These are phyloP conservation scores for Notolabrus celidotus DNA, from an alignment of 2,797 vertebrate species.

Conservation along the genomic window DNA sequence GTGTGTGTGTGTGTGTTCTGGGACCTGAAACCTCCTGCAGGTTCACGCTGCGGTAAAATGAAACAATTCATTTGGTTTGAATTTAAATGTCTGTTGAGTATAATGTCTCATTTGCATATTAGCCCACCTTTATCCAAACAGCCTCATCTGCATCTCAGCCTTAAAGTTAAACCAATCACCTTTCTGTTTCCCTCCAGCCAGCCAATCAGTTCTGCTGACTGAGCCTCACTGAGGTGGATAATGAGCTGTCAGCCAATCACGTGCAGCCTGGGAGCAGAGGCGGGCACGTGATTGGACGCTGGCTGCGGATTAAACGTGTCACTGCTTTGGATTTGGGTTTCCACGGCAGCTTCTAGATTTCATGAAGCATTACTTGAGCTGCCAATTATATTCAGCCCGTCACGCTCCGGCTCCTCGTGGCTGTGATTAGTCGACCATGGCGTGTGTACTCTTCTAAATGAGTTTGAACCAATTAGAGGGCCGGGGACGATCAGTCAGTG, in stretches of 20 bases:
- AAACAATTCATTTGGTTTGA: slow-evolving; percentile 65
- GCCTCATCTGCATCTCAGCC: slow-evolving; percentile 52
- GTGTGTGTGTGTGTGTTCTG: slow-evolving; percentile 15
- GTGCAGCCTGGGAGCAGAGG: slow-evolving; percentile 3
- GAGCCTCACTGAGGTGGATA: slow-evolving; percentile 55
- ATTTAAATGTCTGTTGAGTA: slow-evolving; percentile 63
- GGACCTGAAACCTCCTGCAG: slow-evolving; percentile 35
- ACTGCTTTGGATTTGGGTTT: slow-evolving; percentile 33
- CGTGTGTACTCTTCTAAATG: neutral
- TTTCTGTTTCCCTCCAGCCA: slow-evolving; percentile 1
- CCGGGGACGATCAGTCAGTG: neutral
- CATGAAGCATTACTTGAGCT: neutral
- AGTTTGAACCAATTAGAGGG: slow-evolving; percentile 7
- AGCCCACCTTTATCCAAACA: slow-evolving; percentile 57
- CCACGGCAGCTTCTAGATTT: slow-evolving; percentile 40
- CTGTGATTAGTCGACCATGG: slow-evolving; percentile 5
- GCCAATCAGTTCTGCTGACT: slow-evolving; percentile 75
- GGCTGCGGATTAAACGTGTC: neutral
- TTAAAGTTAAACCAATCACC: slow-evolving; percentile 47
- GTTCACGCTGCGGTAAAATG: slow-evolving; percentile 44
- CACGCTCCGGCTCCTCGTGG: slow-evolving; percentile 4
- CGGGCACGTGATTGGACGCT: slow-evolving; percentile 44
- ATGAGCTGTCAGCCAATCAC: slow-evolving; percentile 73
- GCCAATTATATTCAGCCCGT: neutral
- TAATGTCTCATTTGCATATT: slow-evolving; percentile 71